These are phyloP conservation scores for Cheirogaleus medius DNA, from an alignment of 2,113 vertebrate species.

Conservation along the genomic window DNA sequence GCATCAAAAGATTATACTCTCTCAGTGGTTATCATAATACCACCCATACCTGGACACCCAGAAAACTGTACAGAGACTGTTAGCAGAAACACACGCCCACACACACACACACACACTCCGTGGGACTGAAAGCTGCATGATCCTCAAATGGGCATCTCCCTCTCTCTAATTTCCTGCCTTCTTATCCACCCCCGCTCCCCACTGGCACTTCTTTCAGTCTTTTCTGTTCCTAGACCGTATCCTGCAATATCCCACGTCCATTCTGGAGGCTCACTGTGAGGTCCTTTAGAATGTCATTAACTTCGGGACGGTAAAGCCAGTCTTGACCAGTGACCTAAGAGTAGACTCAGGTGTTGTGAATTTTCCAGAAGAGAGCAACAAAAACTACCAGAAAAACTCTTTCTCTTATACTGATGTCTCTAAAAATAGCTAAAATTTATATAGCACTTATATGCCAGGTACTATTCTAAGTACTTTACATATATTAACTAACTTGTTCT, in stretches of 20 bases:
- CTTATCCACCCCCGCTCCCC: accelerated
- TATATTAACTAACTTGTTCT: not conserved
- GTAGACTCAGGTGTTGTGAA: not conserved
- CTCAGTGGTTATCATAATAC: not conserved
- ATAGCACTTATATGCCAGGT: not conserved
- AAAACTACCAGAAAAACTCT: not conserved
- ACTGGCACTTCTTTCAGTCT: not conserved
- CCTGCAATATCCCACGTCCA: not conserved
- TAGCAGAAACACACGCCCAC: not conserved
- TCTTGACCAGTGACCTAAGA: not conserved
- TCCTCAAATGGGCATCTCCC: not conserved
- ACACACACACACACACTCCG: not conserved
- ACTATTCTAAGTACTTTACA: not conserved
- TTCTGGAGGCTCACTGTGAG: not conserved
- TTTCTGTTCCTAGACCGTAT: not conserved
- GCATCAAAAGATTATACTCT: not conserved
- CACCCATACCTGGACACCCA: not conserved
- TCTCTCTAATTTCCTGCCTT: not conserved
- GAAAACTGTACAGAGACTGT: not conserved
- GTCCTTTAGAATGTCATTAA: not conserved
- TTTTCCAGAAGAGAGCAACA: not conserved
- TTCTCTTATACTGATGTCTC: not conserved
- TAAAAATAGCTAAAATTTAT: not conserved
- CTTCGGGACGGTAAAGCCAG: not conserved
- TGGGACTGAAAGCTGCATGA: not conserved